A percentile compares a stretch with the other conserved stretches of the same genome.
Conservation (phyloP, 2,888 invertebrate species). For the Drosophila neonasuta region DNA sequence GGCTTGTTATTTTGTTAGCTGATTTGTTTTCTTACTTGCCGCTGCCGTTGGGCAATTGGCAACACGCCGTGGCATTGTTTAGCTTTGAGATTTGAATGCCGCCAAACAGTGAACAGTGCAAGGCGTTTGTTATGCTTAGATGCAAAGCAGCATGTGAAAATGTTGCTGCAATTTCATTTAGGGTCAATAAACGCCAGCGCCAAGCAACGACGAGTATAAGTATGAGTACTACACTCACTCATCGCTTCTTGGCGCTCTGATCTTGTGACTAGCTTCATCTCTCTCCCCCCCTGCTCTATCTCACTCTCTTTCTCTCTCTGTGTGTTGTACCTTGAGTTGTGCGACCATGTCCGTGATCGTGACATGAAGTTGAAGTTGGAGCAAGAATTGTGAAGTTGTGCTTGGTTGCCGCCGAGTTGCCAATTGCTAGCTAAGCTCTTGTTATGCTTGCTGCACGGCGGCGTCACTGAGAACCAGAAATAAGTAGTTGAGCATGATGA, state of each 20-base stretch:
- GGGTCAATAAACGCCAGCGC: slow-evolving; percentile 76
- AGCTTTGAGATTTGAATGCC: slow-evolving; percentile 65
- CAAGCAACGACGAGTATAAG: slow-evolving; percentile 25
- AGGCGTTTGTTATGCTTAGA: slow-evolving; percentile 53
- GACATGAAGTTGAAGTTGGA: slow-evolving; percentile 45
- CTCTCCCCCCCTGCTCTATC: background rate
- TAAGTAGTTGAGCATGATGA: background rate
- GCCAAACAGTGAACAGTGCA: slow-evolving; percentile 41
- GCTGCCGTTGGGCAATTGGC: slow-evolving; percentile 14
- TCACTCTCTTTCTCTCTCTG: background rate
- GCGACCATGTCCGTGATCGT: slow-evolving; percentile 44
- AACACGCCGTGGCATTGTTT: slow-evolving; percentile 40
- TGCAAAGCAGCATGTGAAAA: slow-evolving; percentile 41
- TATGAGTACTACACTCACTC: slow-evolving; percentile 38
- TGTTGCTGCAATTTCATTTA: slow-evolving; percentile 63
- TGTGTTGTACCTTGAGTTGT: slow-evolving; percentile 8
- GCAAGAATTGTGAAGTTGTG: slow-evolving; percentile 20
- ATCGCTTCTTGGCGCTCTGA: slow-evolving; percentile 24
- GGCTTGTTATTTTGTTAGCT: slow-evolving; percentile 45
- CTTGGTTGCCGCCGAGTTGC: slow-evolving; percentile 35
- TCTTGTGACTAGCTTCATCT: slow-evolving; percentile 37
- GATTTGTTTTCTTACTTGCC: slow-evolving; percentile 33
- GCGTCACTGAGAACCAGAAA: slow-evolving; percentile 26
- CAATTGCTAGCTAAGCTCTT: slow-evolving; percentile 1
- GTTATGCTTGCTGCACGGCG: slow-evolving; percentile 19